A percentile compares a stretch with the other conserved stretches of the same genome.
phyloP scores from a whole-genome alignment of 92 coral and sea anemone species.

The Phenganax marumi region DNA sequence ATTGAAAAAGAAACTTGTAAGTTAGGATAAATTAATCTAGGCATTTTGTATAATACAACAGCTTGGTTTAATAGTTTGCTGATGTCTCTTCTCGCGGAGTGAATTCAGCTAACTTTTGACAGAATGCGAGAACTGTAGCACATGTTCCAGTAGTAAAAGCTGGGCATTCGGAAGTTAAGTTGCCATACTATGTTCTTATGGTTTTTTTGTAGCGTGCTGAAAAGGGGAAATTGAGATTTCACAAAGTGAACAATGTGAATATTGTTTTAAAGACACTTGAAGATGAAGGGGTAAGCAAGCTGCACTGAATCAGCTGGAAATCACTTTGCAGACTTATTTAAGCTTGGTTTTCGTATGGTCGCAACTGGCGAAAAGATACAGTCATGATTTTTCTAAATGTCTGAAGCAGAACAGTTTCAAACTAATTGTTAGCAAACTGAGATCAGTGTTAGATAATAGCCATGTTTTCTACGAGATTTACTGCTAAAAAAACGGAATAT shows the following conservation, averaged over 20 bases:
- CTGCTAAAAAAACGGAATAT: no score
- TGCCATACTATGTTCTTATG: not conserved
- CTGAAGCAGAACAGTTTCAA: constrained; percentile 70
- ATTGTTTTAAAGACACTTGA: constrained; percentile 69
- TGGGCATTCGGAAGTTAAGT: not conserved
- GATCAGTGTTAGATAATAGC: no score
- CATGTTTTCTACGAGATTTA: no score
- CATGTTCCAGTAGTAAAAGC: not conserved
- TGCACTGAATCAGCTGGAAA: not conserved
- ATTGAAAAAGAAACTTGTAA: constrained; percentile 63
- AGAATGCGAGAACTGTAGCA: no score
- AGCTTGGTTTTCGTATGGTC: not conserved
- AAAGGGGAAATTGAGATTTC: constrained; percentile 81
- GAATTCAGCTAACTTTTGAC: no score
- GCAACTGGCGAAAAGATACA: no score
- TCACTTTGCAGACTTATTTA: not conserved
- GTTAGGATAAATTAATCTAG: not conserved
- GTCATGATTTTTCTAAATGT: no score
- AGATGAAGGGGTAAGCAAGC: constrained; percentile 70
- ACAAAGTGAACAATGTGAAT: constrained; percentile 81
- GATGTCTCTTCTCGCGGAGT: no score
- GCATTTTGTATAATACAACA: not conserved
- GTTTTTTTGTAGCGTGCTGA: constrained; percentile 65
- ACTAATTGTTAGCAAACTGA: no score
- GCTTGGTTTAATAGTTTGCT: not conserved